Conservation (phyloP, 2,113 vertebrate species). For the Pollachius pollachius region DNA sequence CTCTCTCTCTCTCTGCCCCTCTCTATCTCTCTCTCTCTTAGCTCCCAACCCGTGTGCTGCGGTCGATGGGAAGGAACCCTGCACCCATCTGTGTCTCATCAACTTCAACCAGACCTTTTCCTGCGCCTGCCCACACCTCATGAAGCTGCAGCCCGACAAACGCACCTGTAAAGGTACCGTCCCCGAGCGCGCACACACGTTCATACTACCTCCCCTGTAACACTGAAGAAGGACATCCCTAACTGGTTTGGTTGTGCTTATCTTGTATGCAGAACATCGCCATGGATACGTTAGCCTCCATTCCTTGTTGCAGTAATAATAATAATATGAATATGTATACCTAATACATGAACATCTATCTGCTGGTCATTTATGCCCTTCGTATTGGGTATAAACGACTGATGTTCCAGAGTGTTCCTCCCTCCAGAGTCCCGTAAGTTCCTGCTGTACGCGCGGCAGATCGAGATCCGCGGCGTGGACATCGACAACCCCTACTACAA, state of each 20-base stretch:
- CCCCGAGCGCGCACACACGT: no score
- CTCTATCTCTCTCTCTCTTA: slow-evolving; percentile 41
- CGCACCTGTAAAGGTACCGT: slow-evolving; percentile 88
- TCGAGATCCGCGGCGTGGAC: slow-evolving; percentile 89
- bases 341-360: no score
- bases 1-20: no score
- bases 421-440: slow-evolving; percentile 83
- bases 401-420: background rate
- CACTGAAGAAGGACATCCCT: no score
- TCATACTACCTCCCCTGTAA: no score
- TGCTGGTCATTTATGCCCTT: no score
- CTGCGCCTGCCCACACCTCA: slow-evolving; percentile 95
- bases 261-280: no score
- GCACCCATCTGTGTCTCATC: slow-evolving; percentile 95
- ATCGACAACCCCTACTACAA: slow-evolving; percentile 90
- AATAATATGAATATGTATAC: no score
- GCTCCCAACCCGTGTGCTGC: slow-evolving; percentile 91
- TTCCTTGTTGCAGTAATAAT: no score
- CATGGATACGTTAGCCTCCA: no score
- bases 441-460: slow-evolving; percentile 88
- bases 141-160: slow-evolving; percentile 90
- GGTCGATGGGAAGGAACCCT: slow-evolving; percentile 83
- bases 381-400: no score
- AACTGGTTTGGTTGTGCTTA: no score
- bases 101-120: slow-evolving; percentile 93